Conservation (phyloP, 92 coral and sea anemone genomes). For the Chrysogorgia sp. region DNA sequence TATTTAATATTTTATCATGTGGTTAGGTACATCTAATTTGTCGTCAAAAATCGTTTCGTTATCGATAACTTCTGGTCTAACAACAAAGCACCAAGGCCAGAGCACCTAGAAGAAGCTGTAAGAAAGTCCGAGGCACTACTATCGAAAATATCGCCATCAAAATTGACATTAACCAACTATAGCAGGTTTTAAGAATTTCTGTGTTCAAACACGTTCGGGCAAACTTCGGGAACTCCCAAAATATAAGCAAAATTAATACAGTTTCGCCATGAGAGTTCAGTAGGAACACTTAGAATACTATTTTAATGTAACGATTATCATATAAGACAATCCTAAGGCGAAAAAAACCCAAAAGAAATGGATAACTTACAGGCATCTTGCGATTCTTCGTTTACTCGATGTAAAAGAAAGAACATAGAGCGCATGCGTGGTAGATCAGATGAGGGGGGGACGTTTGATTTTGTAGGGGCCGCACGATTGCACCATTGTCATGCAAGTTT, state of each 20-base stretch:
- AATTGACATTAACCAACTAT: too few species aligned
- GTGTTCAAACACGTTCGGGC: constrained; percentile 25
- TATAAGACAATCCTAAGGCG: neutral
- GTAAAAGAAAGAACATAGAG: constrained; percentile 76
- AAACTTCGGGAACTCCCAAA: neutral
- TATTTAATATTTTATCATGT: too few species aligned
- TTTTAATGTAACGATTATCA: neutral
- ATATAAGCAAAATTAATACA: neutral
- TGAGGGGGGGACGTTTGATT: constrained; percentile 75
- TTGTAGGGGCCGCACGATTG: constrained; percentile 59
- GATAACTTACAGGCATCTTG: constrained; percentile 89
- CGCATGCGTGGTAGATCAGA: constrained; percentile 66
- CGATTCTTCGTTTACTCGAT: constrained; percentile 77
- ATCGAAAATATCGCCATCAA: too few species aligned
- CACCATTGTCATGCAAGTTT: constrained; percentile 21
- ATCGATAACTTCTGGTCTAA: too few species aligned
- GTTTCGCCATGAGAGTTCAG: neutral
- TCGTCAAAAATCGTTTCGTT: too few species aligned
- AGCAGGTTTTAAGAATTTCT: neutral
- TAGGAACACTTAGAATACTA: neutral
- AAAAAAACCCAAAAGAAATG: neutral
- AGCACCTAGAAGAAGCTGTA: too few species aligned
- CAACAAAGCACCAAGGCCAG: too few species aligned
- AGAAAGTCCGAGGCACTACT: too few species aligned
- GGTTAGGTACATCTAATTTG: too few species aligned